Percentiles rank a stretch among this genome's conserved stretches.
Evolutionary conservation across 2,888 invertebrate genomes (phyloP).

Genomic region (Xestia rhomboidea): DNA sequence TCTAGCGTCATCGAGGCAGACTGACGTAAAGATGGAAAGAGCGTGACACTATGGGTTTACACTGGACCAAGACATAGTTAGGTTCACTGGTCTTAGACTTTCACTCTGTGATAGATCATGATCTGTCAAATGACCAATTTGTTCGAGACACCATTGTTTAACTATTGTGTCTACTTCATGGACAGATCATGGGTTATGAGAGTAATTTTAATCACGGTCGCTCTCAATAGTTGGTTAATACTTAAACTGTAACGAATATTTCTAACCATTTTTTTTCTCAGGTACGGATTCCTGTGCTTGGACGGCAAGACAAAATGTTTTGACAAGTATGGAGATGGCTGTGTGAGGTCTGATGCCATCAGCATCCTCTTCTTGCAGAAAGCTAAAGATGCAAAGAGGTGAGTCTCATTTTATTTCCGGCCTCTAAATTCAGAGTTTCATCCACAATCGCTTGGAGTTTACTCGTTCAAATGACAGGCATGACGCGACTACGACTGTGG

Average conservation of each 20-base stretch:
- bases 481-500: neutral
- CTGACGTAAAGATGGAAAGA: neutral
- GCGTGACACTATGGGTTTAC: neutral
- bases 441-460: neutral
- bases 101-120: too few species aligned
- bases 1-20: neutral
- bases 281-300: constrained; percentile 70
- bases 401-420: constrained; percentile 59
- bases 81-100: too few species aligned
- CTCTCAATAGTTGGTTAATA: neutral
- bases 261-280: constrained; percentile 39
- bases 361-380: constrained; percentile 92
- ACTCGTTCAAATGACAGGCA: neutral
- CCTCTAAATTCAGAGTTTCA: neutral
- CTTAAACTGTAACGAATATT: too few species aligned
- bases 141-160: too few species aligned
- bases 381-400: constrained; percentile 89
- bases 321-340: constrained; percentile 94
- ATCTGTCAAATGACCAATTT: too few species aligned
- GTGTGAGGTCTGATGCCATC: constrained; percentile 93
- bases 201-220: neutral
- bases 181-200: too few species aligned
- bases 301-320: constrained; percentile 96
- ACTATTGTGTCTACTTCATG: too few species aligned
- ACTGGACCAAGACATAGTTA: neutral